phyloP scores from a whole-genome alignment of 2,797 vertebrate species.

The Pseudochirops cupreus region DNA sequence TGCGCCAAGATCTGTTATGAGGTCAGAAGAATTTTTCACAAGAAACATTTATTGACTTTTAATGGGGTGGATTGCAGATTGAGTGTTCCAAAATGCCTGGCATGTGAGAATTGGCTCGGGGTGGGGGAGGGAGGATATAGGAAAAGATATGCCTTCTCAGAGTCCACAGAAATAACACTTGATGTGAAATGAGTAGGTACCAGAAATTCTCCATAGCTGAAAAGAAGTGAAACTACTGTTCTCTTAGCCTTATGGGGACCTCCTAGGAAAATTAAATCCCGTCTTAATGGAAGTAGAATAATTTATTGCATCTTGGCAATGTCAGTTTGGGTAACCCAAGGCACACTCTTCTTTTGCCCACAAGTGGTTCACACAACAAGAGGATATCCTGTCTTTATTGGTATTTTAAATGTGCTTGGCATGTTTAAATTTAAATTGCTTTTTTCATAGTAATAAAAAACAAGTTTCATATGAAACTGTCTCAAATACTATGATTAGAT shows the following conservation, averaged over 20 bases:
- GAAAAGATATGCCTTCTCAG: slow-evolving; percentile 15
- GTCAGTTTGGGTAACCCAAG: not conserved
- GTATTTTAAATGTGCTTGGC: slow-evolving; percentile 2
- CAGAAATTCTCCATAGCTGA: not conserved
- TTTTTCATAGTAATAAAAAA: slow-evolving; percentile 46
- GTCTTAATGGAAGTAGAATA: not conserved
- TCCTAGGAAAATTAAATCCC: not conserved
- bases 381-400: slow-evolving; percentile 10
- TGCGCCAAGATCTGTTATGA: slow-evolving; percentile 43
- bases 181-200: not conserved
- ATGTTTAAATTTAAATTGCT: not conserved
- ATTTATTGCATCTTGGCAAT: not conserved
- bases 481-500: not conserved
- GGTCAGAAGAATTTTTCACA: slow-evolving; percentile 63
- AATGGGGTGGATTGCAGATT: slow-evolving; percentile 42
- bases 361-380: not conserved
- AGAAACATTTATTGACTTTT: slow-evolving; percentile 64
- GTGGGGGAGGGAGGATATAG: not conserved
- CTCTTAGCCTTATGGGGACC: not conserved
- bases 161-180: not conserved
- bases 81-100: slow-evolving; percentile 35
- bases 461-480: slow-evolving; percentile 46
- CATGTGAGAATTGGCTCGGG: slow-evolving; percentile 44
- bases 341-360: slow-evolving; percentile 32
- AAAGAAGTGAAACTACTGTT: not conserved